A percentile compares a stretch with the other conserved stretches of the same genome.
Conservation (phyloP, 2,797 vertebrate genomes). For the Anabacerthia variegaticeps region DNA sequence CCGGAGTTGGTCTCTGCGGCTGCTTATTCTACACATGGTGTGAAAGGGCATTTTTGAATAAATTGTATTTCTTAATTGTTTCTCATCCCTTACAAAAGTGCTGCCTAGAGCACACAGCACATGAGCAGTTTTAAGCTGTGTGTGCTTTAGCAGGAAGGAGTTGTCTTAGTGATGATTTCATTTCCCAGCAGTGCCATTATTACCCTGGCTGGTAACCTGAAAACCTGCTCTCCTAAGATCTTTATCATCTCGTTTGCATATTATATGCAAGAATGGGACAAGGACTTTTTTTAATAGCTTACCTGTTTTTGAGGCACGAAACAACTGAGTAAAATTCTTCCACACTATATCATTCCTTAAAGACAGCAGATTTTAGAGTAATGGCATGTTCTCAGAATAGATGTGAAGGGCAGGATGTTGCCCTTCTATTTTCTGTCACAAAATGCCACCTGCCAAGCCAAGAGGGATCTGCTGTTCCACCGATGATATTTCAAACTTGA, state of each 20-base stretch:
- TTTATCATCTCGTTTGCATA: not conserved
- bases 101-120: not conserved
- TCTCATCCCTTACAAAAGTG: rapidly evolving
- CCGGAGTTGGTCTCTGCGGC: not conserved
- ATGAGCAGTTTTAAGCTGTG: not conserved
- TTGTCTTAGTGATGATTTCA: not conserved
- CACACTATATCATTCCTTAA: not conserved
- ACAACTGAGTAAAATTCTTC: not conserved
- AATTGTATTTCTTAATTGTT: not conserved
- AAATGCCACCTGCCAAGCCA: not conserved
- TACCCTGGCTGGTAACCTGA: not conserved
- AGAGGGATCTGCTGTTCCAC: not conserved
- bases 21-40: not conserved
- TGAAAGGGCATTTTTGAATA: not conserved
- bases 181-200: not conserved
- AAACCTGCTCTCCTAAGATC: not conserved
- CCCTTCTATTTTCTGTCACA: not conserved
- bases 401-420: not conserved
- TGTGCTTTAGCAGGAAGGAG: not conserved
- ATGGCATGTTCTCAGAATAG: not conserved
- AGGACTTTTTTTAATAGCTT: not conserved
- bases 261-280: not conserved
- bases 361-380: not conserved
- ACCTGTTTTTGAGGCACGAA: not conserved
- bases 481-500: not conserved